Conservation (phyloP, 2,888 invertebrate species). For the Elegia similella region DNA sequence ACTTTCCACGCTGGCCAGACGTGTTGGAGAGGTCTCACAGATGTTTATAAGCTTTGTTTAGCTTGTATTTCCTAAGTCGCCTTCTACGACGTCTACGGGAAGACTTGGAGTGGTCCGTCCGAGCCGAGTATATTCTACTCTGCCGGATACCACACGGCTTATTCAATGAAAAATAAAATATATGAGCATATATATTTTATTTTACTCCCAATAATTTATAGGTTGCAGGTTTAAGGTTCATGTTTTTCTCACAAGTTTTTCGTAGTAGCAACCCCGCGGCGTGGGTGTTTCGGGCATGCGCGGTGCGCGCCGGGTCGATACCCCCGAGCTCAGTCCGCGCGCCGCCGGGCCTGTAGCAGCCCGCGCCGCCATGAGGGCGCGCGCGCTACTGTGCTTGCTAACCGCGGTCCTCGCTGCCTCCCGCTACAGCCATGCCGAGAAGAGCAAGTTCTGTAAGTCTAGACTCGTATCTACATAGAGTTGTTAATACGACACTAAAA, state of each 20-base stretch:
- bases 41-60: too few species aligned
- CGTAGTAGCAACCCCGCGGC: conserved; percentile 23
- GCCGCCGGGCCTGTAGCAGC: conserved; percentile 52
- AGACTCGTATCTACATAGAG: not conserved
- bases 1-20: too few species aligned
- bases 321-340: conserved; percentile 48
- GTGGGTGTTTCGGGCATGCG: conserved; percentile 28
- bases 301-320: conserved; percentile 30
- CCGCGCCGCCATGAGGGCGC: conserved; percentile 75
- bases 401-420: conserved; percentile 56
- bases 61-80: too few species aligned
- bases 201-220: too few species aligned
- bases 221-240: not conserved
- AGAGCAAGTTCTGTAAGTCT: conserved; percentile 80
- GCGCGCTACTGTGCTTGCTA: conserved; percentile 58
- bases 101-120: too few species aligned
- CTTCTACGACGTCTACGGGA: too few species aligned
- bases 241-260: not conserved
- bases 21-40: too few species aligned
- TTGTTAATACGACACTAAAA: too few species aligned
- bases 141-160: too few species aligned
- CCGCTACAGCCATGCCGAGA: conserved; percentile 64
- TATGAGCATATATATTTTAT: too few species aligned
- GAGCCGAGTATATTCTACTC: too few species aligned
- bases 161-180: too few species aligned